Evolutionary conservation across 2,797 vertebrate genomes (phyloP), one percentile per base, ranked within the genome.

Genomic region (Tarsius wallacei): DNA sequence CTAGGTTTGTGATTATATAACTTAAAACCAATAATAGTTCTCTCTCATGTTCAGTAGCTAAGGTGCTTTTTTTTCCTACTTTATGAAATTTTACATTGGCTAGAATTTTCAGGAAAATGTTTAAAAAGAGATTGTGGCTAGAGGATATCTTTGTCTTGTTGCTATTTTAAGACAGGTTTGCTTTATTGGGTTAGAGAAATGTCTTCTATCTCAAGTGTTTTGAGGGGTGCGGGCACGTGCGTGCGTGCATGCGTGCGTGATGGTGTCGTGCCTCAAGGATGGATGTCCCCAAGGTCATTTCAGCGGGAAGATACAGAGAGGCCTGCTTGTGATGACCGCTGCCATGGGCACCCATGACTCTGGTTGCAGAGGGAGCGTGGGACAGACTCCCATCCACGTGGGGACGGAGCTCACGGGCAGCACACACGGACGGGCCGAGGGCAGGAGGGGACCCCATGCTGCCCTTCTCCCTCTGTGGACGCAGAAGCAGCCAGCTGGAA

Each of bases 71-170:
- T 16, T 13, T 12, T 2, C 14, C 28, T 55, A 36, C 42, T 82
- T 89, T 33, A 77, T 61, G 28, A 93, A 82, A 94, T 42, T 86
- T 82, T 53, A 15, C 70, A 70, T 74, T 74, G 36, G 28, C 49
- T 21, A 57, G 15, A 97, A 89, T 68, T 49, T 68, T 70, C 51
- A 76, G 33, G 47, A 80, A 97, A 90, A 49, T 78, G 19, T 83
- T 57, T 91, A 21, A 71, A 84, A 82, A 70, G 16, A 36, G 68
- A 74, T 22, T n/a, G 53, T 70, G 57, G 53, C 63, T n/a, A 59
- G 33, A 82, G 19, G 47, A 33, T 84, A 76, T 70, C 83, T 49
- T 85, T 80, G 33, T 92, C 85, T 74, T 93, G 42, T 73, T 89
- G 17, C 28, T 87, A 66, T 80, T 87, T 91, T 70, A n/a, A 76